phyloP scores from a whole-genome alignment of 2,113 vertebrate genomes.

The Pteronura brasiliensis region DNA sequence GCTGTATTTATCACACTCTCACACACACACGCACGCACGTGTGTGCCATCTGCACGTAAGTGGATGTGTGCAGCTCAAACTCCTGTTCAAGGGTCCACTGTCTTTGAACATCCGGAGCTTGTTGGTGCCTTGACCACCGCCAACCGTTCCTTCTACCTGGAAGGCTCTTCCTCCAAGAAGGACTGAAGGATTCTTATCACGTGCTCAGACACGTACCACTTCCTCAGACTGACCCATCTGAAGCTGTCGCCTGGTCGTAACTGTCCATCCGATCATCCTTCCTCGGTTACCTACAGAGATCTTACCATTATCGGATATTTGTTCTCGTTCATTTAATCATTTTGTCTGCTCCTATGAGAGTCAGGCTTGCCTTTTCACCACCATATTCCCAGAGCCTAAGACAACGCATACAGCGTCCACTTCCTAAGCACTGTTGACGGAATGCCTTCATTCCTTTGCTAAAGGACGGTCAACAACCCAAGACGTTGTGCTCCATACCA shows the following conservation, averaged over 20 bases:
- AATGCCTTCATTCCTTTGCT: neutral
- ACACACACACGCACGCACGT: accelerated
- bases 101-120: accelerated
- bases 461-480: neutral
- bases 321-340: neutral
- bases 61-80: neutral
- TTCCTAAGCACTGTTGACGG: neutral
- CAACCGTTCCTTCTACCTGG: neutral
- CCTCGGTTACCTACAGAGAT: neutral
- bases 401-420: accelerated
- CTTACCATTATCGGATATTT: neutral
- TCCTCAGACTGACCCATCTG: neutral
- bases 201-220: neutral
- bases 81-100: neutral
- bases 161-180: neutral
- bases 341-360: neutral
- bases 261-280: neutral
- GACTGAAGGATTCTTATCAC: neutral
- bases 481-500: neutral
- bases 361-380: neutral
- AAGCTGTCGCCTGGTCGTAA: neutral
- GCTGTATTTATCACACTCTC: neutral
- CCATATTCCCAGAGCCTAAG: neutral
- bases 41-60: neutral
- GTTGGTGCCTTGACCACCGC: neutral